Conservation (phyloP, 2,797 vertebrate genomes). For the Austrolebias charrua region DNA sequence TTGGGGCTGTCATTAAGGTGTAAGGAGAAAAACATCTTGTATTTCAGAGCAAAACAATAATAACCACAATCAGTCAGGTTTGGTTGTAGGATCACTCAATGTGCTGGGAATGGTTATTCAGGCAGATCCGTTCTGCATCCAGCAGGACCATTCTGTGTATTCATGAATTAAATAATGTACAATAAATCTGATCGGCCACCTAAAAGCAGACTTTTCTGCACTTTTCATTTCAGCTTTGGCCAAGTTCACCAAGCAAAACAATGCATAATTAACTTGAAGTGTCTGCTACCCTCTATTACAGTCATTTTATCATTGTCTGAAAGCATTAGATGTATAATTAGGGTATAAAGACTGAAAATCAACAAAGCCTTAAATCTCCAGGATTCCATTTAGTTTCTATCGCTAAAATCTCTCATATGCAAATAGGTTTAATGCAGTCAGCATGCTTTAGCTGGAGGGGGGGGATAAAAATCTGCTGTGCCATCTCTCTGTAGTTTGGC, state of each 20-base stretch:
- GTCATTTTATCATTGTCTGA: constrained; percentile 71
- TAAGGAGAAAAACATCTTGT: constrained; percentile 35
- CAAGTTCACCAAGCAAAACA: constrained; percentile 53
- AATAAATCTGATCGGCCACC: constrained; percentile 49
- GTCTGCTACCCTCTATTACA: constrained; percentile 65
- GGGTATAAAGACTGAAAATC: constrained; percentile 69
- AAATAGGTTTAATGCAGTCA: constrained; percentile 75
- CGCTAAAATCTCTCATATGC: constrained; percentile 77
- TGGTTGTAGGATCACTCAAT: constrained; percentile 34
- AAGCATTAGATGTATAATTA: constrained; percentile 72
- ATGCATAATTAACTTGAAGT: constrained; percentile 67
- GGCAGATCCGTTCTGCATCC: constrained; percentile 36
- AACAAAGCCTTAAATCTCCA: constrained; percentile 75
- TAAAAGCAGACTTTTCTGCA: constrained; percentile 39
- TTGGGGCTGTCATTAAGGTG: constrained; percentile 49
- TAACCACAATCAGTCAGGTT: constrained; percentile 29
- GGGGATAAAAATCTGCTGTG: constrained; percentile 74
- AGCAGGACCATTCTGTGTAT: constrained; percentile 39
- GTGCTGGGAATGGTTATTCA: constrained; percentile 32
- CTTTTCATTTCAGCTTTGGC: constrained; percentile 53
- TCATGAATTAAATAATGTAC: constrained; percentile 39
- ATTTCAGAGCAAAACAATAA: constrained; percentile 48
- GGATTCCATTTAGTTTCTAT: constrained; percentile 74
- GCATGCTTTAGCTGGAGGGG: constrained; percentile 55
- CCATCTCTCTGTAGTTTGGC: constrained; percentile 63